These are phyloP conservation scores for Centroberyx gerrardi DNA, from an alignment of 2,797 vertebrate species.

Conservation along the genomic window DNA sequence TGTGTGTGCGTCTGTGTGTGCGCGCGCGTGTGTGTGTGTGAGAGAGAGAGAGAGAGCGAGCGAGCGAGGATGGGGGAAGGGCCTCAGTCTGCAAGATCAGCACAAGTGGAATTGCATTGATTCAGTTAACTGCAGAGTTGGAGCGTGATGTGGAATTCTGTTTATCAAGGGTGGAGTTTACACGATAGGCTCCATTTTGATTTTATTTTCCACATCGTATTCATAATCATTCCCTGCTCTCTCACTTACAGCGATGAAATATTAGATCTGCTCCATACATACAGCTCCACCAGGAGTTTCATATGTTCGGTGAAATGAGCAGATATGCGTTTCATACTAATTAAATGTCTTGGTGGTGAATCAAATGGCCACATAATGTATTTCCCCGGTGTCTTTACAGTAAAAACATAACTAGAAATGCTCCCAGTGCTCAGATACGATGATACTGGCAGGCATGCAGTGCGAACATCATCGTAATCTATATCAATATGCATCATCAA, in stretches of 20 bases:
- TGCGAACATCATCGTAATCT: slow-evolving; percentile 60
- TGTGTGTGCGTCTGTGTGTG: slow-evolving; percentile 26
- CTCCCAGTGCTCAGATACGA: slow-evolving; percentile 33
- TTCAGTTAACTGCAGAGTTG: slow-evolving; percentile 88
- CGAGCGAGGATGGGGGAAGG: slow-evolving; percentile 78
- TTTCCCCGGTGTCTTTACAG: slow-evolving; percentile 10
- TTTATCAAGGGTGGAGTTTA: slow-evolving; percentile 85
- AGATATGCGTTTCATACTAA: slow-evolving; percentile 2
- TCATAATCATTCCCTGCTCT: slow-evolving; percentile 68
- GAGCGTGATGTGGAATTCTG: slow-evolving; percentile 86
- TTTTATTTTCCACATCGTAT: slow-evolving; percentile 70
- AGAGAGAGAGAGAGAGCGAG: slow-evolving; percentile 3
- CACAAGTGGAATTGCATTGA: slow-evolving; percentile 89
- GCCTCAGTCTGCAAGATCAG: slow-evolving; percentile 87
- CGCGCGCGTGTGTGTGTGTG: slow-evolving; percentile 12
- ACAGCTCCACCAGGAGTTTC: slow-evolving; percentile 39
- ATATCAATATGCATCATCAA: slow-evolving; percentile 66
- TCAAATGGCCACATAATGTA: slow-evolving; percentile 24
- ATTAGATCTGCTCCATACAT: slow-evolving; percentile 23
- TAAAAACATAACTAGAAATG: slow-evolving; percentile 14
- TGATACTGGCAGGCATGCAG: slow-evolving; percentile 42
- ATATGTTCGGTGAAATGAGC: slow-evolving; percentile 27
- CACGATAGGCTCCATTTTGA: slow-evolving; percentile 78
- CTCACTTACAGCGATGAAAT: slow-evolving; percentile 45
- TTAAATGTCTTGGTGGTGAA: slow-evolving; percentile 27